These are phyloP conservation scores for Halyomorpha halys DNA, from an alignment of 1,140 invertebrate genomes.

Conservation along the genomic window DNA sequence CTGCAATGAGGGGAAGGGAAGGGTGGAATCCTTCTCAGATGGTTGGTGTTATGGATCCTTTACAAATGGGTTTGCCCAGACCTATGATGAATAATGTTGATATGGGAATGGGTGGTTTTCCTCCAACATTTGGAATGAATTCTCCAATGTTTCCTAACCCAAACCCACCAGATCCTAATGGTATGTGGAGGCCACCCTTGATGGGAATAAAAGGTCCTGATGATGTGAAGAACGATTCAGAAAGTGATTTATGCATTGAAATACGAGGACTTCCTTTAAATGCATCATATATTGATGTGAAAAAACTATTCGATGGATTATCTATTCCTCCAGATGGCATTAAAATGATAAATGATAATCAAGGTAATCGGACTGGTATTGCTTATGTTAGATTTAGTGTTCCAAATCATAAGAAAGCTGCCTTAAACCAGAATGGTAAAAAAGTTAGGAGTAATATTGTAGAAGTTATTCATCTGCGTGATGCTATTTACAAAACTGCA, in stretches of 20 bases:
- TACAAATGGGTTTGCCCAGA: constrained; percentile 12
- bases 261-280: constrained; percentile 54
- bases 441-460: constrained; percentile 50
- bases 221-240: background rate
- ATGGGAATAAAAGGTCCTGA: background rate
- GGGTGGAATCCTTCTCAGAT: constrained; percentile 16
- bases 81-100: constrained; percentile 14
- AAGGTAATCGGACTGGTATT: constrained; percentile 65
- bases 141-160: constrained; percentile 24
- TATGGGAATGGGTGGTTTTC: constrained; percentile 9
- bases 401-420: constrained; percentile 53
- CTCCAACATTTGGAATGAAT: constrained; percentile 6
- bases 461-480: constrained; percentile 43
- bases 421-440: constrained; percentile 48
- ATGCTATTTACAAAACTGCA: constrained; percentile 22
- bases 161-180: background rate
- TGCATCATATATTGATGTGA: constrained; percentile 62
- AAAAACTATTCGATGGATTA: constrained; percentile 66
- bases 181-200: constrained; percentile 1
- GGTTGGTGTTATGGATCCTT: constrained; percentile 12
- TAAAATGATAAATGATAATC: constrained; percentile 70
- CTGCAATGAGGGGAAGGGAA: constrained; percentile 13
- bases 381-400: constrained; percentile 68
- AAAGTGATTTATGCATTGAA: constrained; percentile 50
- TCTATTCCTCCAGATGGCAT: constrained; percentile 72